A percentile compares a stretch with the other conserved stretches of the same genome.
Evolutionary conservation across 2,797 vertebrate species (phyloP).

Genomic region (Helostoma temminkii): DNA sequence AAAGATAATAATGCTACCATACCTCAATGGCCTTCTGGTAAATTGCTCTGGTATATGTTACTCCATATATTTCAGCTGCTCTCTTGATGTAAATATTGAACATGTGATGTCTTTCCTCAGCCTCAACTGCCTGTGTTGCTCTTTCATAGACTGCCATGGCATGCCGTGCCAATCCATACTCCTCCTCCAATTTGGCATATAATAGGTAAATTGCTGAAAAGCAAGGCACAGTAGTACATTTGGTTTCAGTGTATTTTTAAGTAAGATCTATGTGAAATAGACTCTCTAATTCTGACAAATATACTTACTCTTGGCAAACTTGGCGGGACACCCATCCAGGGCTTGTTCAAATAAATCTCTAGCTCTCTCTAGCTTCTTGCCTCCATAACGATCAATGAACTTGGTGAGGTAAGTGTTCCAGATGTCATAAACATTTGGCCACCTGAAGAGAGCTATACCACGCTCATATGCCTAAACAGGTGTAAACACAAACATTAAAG

Average conservation of each 20-base stretch:
- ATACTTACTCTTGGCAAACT: slow-evolving; percentile 86
- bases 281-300: not conserved
- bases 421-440: slow-evolving; percentile 96
- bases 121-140: slow-evolving; percentile 90
- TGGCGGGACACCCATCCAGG: slow-evolving; percentile 92
- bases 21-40: slow-evolving; percentile 97
- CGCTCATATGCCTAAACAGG: slow-evolving; percentile 90
- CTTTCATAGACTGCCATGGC: slow-evolving; percentile 96
- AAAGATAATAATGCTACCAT: slow-evolving; percentile 3
- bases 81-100: slow-evolving; percentile 97
- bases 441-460: slow-evolving; percentile 94
- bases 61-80: slow-evolving; percentile 94
- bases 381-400: slow-evolving; percentile 93
- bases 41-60: slow-evolving; percentile 93
- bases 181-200: slow-evolving; percentile 94
- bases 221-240: not conserved
- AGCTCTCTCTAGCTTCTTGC: slow-evolving; percentile 94
- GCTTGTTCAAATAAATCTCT: slow-evolving; percentile 95
- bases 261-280: not conserved
- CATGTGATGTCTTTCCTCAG: slow-evolving; percentile 90
- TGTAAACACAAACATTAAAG: slow-evolving; percentile 1
- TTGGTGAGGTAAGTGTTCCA: slow-evolving; percentile 98
- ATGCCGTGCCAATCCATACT: slow-evolving; percentile 92
- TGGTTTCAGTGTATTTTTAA: not conserved
- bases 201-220: slow-evolving; percentile 91